phyloP scores from a whole-genome alignment of 2,797 vertebrate genomes.

The Malurus leucopterus region DNA sequence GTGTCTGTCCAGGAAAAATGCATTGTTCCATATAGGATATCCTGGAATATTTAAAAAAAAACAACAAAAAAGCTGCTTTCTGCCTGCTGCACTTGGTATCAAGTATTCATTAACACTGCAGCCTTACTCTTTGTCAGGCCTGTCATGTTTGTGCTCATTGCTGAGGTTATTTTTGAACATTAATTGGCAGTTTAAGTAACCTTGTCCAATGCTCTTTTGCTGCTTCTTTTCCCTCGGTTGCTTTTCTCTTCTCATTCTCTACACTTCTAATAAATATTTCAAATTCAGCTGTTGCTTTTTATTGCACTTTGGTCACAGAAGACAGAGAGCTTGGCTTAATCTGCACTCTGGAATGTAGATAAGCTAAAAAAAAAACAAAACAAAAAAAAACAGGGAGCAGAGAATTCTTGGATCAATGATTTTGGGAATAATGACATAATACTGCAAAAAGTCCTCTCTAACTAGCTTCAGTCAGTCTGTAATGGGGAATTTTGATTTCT shows the following conservation, averaged over 20 bases:
- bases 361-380: background rate
- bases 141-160: constrained; percentile 19
- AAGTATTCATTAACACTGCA: background rate
- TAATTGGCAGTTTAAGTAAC: constrained; percentile 52
- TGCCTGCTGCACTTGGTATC: background rate
- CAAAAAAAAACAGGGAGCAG: background rate
- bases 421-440: background rate
- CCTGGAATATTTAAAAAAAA: no score
- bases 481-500: background rate
- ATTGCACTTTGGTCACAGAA: constrained; percentile 29
- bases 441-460: background rate
- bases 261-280: constrained; percentile 52
- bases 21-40: background rate
- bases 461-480: background rate
- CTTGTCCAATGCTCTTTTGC: constrained; percentile 40
- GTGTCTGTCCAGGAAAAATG: background rate
- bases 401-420: background rate
- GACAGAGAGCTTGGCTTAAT: constrained; percentile 12
- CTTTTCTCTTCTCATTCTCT: constrained; percentile 21
- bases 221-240: constrained; percentile 34
- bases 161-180: constrained; percentile 31
- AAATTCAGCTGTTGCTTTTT: constrained; percentile 48
- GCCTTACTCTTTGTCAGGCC: background rate
- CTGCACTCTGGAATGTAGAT: constrained; percentile 2
- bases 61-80: background rate